Evolutionary conservation across 2,113 vertebrate genomes (phyloP).

Genomic region (Xiphophorus maculatus): DNA sequence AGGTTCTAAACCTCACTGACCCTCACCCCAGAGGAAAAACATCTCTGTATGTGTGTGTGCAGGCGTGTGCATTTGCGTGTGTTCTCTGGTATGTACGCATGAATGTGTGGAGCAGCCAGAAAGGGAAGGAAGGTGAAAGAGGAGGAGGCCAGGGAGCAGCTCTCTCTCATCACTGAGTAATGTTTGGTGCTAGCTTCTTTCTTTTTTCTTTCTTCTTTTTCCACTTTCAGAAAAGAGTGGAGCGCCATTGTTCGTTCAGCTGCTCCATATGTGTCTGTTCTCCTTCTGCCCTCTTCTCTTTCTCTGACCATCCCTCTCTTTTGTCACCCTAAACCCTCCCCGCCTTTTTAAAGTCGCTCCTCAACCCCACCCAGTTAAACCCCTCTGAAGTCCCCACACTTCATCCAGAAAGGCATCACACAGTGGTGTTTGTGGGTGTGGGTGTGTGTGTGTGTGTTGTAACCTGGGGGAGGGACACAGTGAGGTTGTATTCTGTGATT

Average conservation of each 20-base stretch:
- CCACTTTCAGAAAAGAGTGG: conserved; percentile 42
- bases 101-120: conserved; percentile 21
- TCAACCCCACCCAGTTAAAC: conserved; percentile 65
- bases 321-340: conserved; percentile 66
- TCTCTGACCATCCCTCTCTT: conserved; percentile 77
- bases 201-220: not conserved
- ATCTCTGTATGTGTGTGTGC: not conserved
- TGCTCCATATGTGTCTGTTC: conserved; percentile 78
- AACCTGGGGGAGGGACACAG: conserved; percentile 45
- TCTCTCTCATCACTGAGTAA: conserved; percentile 77
- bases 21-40: conserved; percentile 34
- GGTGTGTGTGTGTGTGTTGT: too few species aligned
- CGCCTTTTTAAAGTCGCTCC: conserved; percentile 56
- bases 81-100: conserved; percentile 35
- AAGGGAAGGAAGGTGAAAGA: conserved; percentile 10
- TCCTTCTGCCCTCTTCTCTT: conserved; percentile 55
- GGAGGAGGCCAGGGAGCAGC: conserved; percentile 25
- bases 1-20: conserved; percentile 49
- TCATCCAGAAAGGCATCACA: conserved; percentile 74
- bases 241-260: conserved; percentile 75
- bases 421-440: not conserved
- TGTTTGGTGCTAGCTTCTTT: conserved; percentile 35
- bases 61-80: not conserved
- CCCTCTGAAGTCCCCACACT: conserved; percentile 73
- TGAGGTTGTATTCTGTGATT: conserved; percentile 87